Base-by-base conservation (phyloP, 2,888 invertebrate species). In the Tenodera sinensis region DNA sequence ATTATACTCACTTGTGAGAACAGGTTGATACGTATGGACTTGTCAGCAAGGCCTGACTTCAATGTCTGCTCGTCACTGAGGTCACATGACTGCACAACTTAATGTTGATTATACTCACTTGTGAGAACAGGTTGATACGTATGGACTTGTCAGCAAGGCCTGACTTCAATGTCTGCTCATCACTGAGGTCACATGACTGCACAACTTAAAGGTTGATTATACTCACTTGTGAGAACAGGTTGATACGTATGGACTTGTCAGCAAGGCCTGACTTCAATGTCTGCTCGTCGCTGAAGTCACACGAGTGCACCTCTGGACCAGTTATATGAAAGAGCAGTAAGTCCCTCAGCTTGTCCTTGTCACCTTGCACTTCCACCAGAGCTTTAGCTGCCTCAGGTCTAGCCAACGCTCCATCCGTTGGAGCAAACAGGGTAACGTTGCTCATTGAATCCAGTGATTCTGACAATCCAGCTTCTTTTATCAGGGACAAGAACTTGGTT, bases 321-420 rank as follows among this genome's bases (percentile, higher is more conserved):
- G 94, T 93, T 28, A 96, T 94, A 91, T 96, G 96, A 91, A 96
- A 96, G 90, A 94, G 93, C n/a, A 96, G 93, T 90, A 96, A 93
- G n/a, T 95, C 94, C 88, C 93, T 92, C 54, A 96, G 92, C 90
- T 94, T 94, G 47, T 93, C 93, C 30, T 92, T 91, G 91, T 94
- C 93, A 25, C 92, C 92, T 89, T 92, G 92, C 54, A 94, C 91
- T 83, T 93, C 92, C 7, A 93, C 92, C 54, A 94, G 84, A 42
- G 20, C 85, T 30, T 89, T 88, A 28, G 89, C 84, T 47, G 86
- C 90, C 88, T 91, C 88, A n/a, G 90, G 88, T 87, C 91, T 90
- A 12, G 92, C 91, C 81, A 94, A 91, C 1, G 94, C 94, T 87
- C 92, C 92, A 91, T 94, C 93, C n/a, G 93, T 93, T 2, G 94